Conservation (phyloP, 2,888 invertebrate species). For the Protonemura montana region DNA sequence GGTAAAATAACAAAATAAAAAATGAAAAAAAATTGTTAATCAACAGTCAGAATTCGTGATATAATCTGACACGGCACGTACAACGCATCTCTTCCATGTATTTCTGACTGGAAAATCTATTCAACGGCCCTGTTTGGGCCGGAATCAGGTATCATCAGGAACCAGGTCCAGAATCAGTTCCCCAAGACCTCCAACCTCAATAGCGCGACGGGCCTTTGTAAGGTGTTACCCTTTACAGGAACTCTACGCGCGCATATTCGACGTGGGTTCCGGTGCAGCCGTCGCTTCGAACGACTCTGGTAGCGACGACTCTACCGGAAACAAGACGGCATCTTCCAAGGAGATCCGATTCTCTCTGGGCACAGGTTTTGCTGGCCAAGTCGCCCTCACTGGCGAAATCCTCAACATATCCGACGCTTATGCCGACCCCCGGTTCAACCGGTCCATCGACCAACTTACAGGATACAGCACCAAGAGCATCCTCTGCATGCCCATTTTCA, state of each 20-base stretch:
- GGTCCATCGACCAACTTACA: slow-evolving; percentile 72
- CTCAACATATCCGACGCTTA: slow-evolving; percentile 86
- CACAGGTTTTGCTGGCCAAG: slow-evolving; percentile 83
- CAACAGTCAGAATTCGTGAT: too few relatives aligned
- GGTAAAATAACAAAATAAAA: too few relatives aligned
- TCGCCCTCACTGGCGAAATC: slow-evolving; percentile 79
- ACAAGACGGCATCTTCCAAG: slow-evolving; percentile 41
- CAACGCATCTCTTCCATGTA: too few relatives aligned
- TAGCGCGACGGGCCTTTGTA: background rate
- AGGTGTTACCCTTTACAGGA: slow-evolving; percentile 57
- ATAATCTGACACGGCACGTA: too few relatives aligned
- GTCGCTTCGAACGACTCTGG: slow-evolving; percentile 53
- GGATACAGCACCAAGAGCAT: slow-evolving; percentile 77
- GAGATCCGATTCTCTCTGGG: slow-evolving; percentile 71
- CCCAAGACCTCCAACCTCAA: background rate
- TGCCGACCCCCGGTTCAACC: slow-evolving; percentile 78
- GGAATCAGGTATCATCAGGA: too few relatives aligned
- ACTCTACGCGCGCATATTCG: slow-evolving; percentile 84
- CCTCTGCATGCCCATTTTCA: slow-evolving; percentile 88
- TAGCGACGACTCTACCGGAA: slow-evolving; percentile 51
- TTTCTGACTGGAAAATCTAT: too few relatives aligned
- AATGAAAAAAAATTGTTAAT: too few relatives aligned
- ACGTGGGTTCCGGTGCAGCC: slow-evolving; percentile 63
- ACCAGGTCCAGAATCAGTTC: too few relatives aligned
- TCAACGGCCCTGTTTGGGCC: too few relatives aligned